A percentile compares a stretch with the other conserved stretches of the same genome.
Evolutionary conservation across 2,113 vertebrate species (phyloP).

Genomic region (Lonchura striata): DNA sequence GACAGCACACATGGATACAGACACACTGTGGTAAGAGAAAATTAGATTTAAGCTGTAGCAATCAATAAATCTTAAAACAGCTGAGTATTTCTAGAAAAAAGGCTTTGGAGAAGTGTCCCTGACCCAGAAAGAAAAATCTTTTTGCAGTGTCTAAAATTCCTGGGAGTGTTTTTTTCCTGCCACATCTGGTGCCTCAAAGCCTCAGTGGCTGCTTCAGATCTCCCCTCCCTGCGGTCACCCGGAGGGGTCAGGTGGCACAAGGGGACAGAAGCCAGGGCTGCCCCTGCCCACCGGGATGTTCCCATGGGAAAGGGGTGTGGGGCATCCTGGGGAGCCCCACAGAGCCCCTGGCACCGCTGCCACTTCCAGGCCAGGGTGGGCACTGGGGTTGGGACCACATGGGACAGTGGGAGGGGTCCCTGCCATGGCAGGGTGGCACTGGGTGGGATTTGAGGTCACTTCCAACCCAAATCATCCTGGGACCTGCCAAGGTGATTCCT

Average conservation of each 20-base stretch:
- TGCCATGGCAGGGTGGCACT: neutral
- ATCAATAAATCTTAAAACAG: neutral
- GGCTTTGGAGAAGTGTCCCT: neutral
- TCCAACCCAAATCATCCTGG: neutral
- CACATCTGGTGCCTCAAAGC: neutral
- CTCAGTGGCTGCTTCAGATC: neutral
- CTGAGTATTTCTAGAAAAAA: neutral
- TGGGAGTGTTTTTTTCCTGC: neutral
- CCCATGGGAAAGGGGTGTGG: neutral
- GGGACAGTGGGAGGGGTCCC: neutral
- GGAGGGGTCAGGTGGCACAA: neutral
- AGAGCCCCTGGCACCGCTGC: neutral
- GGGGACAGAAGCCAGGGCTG: neutral
- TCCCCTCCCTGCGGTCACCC: neutral
- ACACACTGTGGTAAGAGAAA: neutral
- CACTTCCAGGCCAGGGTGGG: neutral
- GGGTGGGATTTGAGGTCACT: fast-evolving
- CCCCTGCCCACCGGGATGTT: fast-evolving
- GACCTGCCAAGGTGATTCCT: fast-evolving
- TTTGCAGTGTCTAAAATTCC: neutral
- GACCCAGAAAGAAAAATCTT: neutral
- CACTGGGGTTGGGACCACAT: neutral
- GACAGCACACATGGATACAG: fast-evolving
- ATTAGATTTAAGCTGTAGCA: neutral
- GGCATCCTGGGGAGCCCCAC: neutral